Conservation (phyloP, 2,113 vertebrate genomes). For the Bucco capensis region DNA sequence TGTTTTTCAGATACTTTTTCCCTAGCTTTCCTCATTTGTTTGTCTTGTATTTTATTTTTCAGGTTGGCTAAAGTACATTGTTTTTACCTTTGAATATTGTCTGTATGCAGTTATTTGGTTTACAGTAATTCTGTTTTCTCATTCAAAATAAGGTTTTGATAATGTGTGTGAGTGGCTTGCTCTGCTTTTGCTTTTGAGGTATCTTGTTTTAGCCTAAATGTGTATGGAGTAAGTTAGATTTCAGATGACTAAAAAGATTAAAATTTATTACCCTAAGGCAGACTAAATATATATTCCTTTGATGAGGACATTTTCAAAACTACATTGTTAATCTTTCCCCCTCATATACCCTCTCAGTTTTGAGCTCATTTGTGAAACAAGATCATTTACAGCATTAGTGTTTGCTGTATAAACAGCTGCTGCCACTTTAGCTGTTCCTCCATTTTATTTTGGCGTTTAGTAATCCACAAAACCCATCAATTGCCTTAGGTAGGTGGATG, state of each 20-base stretch:
- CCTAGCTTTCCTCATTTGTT: background rate
- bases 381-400: background rate
- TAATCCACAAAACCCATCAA: background rate
- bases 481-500: background rate
- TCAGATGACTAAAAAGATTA: background rate
- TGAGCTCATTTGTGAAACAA: background rate
- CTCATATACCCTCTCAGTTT: background rate
- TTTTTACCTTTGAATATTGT: background rate
- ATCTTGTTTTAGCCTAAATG: background rate
- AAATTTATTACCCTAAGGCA: background rate
- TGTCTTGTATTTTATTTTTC: background rate
- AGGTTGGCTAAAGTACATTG: background rate
- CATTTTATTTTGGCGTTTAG: background rate
- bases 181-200: background rate
- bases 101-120: background rate
- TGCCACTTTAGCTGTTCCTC: background rate
- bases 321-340: fast-evolving
- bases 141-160: background rate
- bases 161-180: background rate
- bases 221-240: background rate
- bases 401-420: background rate
- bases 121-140: background rate
- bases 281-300: background rate
- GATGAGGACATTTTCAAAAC: background rate
- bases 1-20: background rate